Base-by-base conservation (phyloP, 2,888 invertebrate species). In the Epinotia brunnichana region DNA sequence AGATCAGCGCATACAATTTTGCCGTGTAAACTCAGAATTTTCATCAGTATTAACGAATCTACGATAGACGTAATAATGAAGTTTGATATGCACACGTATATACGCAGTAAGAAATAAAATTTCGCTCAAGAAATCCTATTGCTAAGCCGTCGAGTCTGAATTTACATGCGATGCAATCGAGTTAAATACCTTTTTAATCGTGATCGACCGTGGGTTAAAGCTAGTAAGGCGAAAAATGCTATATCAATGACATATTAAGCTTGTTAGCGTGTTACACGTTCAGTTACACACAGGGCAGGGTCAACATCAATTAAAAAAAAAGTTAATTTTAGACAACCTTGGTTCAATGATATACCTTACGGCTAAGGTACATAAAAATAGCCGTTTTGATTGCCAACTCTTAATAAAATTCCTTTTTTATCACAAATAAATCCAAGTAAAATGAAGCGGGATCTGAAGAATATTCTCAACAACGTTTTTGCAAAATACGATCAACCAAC, bases 181-280 rank as follows among this genome's bases (percentile, higher is more conserved):
- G n/a, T 39, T 41, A 54, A 3, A 15, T 39, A 15, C 11, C 41
- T 66, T n/a, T 21, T 21, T 64, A n/a, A 63, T 29, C 75, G 53
- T 57, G 72, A 69, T 66, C 70, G 57, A 73, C 76, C 73, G 71
- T 62, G 59, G 73, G 75, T 74, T 76, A 77, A 77, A 77, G 61
- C 74, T 78, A 80, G 76, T 77, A 72, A 74, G 69, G 74, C 70
- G 83, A 82, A 83, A 84, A 86, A 84, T 76, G 79, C 82, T 82
- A 84, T 85, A 85, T 84, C 83, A 75, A 77, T 67, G 56, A 44
- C 61, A 53, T 39, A 21, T n/a, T 41, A 56, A 57, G 68, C 66
- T 73, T 73, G 59, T 68, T 68, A 60, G 29, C 57, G 44, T 13
- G 61, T 41, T 62, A 56, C 13, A 64, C 54, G 57, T 54, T 70